Conservation (phyloP, 2,113 vertebrate species). For the Pavo muticus region DNA sequence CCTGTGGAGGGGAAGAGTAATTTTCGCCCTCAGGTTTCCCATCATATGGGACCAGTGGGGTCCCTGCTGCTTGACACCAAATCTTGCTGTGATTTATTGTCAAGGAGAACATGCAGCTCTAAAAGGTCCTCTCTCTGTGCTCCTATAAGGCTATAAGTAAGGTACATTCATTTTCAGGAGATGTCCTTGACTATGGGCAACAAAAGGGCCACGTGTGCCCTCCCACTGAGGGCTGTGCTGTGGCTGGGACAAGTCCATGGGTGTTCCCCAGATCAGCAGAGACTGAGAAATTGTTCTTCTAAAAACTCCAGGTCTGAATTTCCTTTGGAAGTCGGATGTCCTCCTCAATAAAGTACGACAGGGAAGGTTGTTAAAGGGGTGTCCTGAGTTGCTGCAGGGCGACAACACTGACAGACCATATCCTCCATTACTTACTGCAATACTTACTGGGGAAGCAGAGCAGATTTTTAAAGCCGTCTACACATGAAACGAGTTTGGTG, state of each 20-base stretch:
- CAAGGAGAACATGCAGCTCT: background rate
- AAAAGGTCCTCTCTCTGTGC: background rate
- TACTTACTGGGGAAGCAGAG: background rate
- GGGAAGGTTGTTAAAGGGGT: background rate
- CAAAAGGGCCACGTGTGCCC: background rate
- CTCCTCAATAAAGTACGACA: background rate
- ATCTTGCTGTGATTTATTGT: background rate
- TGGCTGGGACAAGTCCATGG: background rate
- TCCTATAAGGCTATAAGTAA: background rate
- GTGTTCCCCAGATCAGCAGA: background rate
- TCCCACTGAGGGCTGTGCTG: background rate
- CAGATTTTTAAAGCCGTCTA: background rate
- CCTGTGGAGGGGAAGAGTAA: background rate
- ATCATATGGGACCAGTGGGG: fast-evolving
- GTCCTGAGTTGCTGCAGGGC: background rate
- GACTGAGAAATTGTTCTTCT: background rate
- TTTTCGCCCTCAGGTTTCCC: background rate
- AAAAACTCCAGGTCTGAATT: background rate
- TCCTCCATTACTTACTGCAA: background rate
- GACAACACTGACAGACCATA: background rate
- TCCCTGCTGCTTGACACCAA: background rate
- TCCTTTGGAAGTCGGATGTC: background rate
- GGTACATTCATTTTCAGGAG: background rate
- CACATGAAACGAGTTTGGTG: conserved; percentile 12
- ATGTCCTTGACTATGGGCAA: background rate